Percentiles rank a stretch among this genome's conserved stretches.
Conservation (phyloP, 2,888 invertebrate species). For the Cheilosia vulpina region DNA sequence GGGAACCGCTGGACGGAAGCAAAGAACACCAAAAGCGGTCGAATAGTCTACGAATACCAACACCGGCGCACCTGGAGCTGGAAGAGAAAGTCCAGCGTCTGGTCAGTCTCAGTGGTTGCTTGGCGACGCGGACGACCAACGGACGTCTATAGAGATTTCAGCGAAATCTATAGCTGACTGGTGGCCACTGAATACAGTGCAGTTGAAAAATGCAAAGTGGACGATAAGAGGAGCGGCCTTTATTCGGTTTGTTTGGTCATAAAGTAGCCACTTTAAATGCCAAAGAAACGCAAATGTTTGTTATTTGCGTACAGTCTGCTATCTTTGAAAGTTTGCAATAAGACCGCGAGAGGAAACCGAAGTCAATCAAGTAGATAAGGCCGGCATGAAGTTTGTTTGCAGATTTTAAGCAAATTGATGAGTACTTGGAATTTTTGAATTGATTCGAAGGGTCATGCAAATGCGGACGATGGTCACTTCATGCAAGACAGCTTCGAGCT, state of each 20-base stretch:
- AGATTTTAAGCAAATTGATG: background rate
- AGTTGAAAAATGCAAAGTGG: slow-evolving; percentile 61
- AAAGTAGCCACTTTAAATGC: slow-evolving; percentile 36
- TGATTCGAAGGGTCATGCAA: too few species aligned
- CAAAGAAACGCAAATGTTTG: slow-evolving; percentile 30
- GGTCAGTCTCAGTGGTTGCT: background rate
- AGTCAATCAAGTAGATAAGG: slow-evolving; percentile 34
- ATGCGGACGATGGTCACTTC: too few species aligned
- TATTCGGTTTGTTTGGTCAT: slow-evolving; percentile 39
- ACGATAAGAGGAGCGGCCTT: slow-evolving; percentile 48
- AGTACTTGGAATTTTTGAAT: too few species aligned
- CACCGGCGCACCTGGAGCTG: slow-evolving; percentile 12
- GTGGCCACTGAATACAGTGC: background rate
- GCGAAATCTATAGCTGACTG: slow-evolving; percentile 27
- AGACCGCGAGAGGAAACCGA: background rate
- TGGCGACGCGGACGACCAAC: background rate
- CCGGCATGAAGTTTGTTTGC: background rate
- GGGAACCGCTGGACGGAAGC: slow-evolving; percentile 33
- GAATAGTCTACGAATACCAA: background rate
- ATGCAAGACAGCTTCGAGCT: too few species aligned
- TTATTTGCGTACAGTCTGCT: slow-evolving; percentile 19
- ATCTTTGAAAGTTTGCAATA: slow-evolving; percentile 30
- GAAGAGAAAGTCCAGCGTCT: slow-evolving; percentile 25
- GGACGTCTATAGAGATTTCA: slow-evolving; percentile 23
- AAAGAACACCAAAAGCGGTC: slow-evolving; percentile 11